Conservation (phyloP, 2,888 invertebrate species). For the Reticulitermes lucifugus region DNA sequence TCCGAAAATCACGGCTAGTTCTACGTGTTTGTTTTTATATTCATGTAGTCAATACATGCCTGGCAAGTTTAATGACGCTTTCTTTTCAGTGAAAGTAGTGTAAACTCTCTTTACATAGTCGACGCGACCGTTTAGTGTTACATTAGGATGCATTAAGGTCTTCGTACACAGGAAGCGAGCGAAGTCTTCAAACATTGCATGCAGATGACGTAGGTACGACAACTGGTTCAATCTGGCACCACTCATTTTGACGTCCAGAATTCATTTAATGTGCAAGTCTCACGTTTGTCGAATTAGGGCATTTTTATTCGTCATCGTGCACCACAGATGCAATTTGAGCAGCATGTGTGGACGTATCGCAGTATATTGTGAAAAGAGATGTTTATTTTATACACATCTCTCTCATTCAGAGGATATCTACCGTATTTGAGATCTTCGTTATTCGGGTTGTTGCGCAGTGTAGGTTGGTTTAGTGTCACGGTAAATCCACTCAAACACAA, state of each 20-base stretch:
- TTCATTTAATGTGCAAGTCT: background rate
- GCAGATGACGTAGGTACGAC: slow-evolving; percentile 2
- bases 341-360: background rate
- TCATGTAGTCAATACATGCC: background rate
- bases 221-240: background rate
- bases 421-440: too few relatives aligned
- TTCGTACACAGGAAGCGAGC: background rate
- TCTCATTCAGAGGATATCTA: too few relatives aligned
- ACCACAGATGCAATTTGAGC: too few relatives aligned
- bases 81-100: background rate
- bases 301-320: too few relatives aligned
- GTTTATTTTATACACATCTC: too few relatives aligned
- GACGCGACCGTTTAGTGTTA: background rate
- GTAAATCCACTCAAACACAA: too few relatives aligned
- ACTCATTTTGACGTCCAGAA: background rate
- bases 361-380: background rate
- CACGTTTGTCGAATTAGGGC: background rate
- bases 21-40: too few relatives aligned
- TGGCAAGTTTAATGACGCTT: background rate
- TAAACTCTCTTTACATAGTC: background rate
- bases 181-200: background rate
- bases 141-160: background rate
- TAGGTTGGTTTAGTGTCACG: too few relatives aligned
- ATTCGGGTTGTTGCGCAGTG: too few relatives aligned
- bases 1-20: too few relatives aligned